These are phyloP conservation scores for Holacanthus passer DNA, from an alignment of 2,113 vertebrate genomes.

Conservation along the genomic window DNA sequence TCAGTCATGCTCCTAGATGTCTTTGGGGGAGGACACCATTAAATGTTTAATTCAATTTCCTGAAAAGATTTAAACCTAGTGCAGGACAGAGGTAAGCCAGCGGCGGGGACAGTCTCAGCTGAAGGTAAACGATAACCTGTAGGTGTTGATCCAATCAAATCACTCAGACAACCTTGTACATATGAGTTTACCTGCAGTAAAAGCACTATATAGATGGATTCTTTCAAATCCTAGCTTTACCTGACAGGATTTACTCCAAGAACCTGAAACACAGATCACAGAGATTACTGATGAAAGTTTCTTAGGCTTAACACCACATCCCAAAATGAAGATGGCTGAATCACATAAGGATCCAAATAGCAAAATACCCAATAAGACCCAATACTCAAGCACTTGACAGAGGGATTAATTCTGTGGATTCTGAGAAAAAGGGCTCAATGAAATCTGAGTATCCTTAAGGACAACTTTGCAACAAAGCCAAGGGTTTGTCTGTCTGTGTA, in stretches of 20 bases:
- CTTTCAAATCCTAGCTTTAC: background rate
- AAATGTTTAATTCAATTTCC: constrained; percentile 32
- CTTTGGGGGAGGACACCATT: background rate
- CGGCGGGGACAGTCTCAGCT: background rate
- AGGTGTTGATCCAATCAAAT: background rate
- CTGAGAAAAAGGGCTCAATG: background rate
- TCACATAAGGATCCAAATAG: background rate
- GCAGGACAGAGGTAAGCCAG: background rate
- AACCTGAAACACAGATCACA: background rate
- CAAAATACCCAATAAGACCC: background rate
- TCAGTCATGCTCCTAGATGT: background rate
- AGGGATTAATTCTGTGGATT: background rate
- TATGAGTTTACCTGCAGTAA: constrained; percentile 1
- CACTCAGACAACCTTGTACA: background rate
- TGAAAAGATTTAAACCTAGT: constrained; percentile 6
- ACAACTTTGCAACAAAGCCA: background rate
- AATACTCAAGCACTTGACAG: background rate
- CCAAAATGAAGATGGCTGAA: background rate
- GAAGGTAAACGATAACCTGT: background rate
- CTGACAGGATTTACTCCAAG: background rate
- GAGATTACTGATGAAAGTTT: background rate
- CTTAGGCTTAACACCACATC: background rate
- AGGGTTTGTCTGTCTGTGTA: background rate
- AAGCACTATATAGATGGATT: background rate
- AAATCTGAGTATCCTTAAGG: background rate